Evolutionary conservation across 2,113 vertebrate genomes (phyloP).

Genomic region (Hemiprocne comata): DNA sequence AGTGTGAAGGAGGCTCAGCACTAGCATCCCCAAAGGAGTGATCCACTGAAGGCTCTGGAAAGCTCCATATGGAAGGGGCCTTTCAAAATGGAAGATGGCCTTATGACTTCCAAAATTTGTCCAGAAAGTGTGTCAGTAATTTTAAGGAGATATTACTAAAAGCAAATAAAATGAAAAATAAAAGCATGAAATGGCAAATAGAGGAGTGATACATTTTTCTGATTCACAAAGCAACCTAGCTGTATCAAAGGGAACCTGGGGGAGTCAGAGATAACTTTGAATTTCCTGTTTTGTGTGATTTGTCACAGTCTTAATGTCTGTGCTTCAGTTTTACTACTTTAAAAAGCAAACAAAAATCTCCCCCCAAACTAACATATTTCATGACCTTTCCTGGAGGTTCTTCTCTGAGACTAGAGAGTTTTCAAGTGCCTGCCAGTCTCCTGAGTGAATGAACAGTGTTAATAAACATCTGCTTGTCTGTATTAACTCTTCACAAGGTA

Average conservation of each 20-base stretch:
- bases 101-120: not conserved
- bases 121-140: not conserved
- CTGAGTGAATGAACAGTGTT: not conserved
- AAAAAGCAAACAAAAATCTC: slow-evolving; percentile 29
- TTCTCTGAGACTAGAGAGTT: slow-evolving; percentile 21
- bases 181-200: slow-evolving; percentile 1
- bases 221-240: not conserved
- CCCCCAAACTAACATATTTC: not conserved
- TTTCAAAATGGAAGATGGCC: not conserved
- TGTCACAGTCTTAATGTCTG: slow-evolving; percentile 44
- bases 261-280: slow-evolving; percentile 29
- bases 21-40: not conserved
- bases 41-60: not conserved
- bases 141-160: not conserved
- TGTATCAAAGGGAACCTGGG: slow-evolving; percentile 22
- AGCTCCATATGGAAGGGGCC: not conserved
- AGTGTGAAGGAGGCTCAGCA: not conserved
- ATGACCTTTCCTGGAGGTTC: not conserved
- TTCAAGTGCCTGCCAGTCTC: not conserved
- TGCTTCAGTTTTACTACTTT: slow-evolving; percentile 53
- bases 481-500: not conserved
- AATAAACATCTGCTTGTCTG: not conserved
- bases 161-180: slow-evolving; percentile 1
- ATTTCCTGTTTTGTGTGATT: slow-evolving; percentile 68
- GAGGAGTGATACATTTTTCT: not conserved